Evolutionary conservation across 2,888 invertebrate species (phyloP), one percentile per base, ranked within the genome.

Genomic region (Sarcophaga rosellei): DNA sequence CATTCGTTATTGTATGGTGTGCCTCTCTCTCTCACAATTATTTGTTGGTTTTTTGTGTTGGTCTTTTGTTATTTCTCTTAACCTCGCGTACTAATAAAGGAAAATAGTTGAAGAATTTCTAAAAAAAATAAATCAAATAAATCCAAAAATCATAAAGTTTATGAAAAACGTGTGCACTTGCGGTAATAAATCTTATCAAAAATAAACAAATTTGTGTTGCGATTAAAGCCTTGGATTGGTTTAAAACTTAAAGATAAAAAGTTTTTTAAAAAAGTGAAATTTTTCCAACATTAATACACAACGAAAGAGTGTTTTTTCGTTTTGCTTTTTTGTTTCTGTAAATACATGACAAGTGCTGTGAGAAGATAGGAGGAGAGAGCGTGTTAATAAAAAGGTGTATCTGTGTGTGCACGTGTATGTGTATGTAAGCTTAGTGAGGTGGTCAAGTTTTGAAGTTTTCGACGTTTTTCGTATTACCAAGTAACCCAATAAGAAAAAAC

Each of bases 181-280:
- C 15, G 57, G 21, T 63, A 35, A 53, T 53, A 61, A 73, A 72
- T 53, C 17, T 15, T 15, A 0, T 45, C 12, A 53, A 53, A 17
- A 44, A 62, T n/a, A 47, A 57, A 80, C 53, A 53, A 53, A 66
- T 73, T 66, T 44, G 65, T 23, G 25, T 59, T 23, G 21, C 53
- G 47, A 65, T 45, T 6, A 44, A 75, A 65, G 6, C n/a, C 10
- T n/a, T n/a, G n/a, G 0, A 44, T 35, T 35, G 8, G 35, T 35
- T 35, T 23, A 66, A n/a, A 44, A 11, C 35, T 44, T 10, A n/a
- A n/a, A 44, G n/a, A 17, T 15, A 57, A 57, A 35, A 17, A 17
- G 57, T 68, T 44, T n/a, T n/a, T 11, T 5, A 68, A 72, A 68
- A 86, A 82, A 82, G 81, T 84, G 84, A 87, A 84, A 84, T 72